phyloP scores from a whole-genome alignment of 2,113 vertebrate species.

The Oxygymnocypris stewartii region DNA sequence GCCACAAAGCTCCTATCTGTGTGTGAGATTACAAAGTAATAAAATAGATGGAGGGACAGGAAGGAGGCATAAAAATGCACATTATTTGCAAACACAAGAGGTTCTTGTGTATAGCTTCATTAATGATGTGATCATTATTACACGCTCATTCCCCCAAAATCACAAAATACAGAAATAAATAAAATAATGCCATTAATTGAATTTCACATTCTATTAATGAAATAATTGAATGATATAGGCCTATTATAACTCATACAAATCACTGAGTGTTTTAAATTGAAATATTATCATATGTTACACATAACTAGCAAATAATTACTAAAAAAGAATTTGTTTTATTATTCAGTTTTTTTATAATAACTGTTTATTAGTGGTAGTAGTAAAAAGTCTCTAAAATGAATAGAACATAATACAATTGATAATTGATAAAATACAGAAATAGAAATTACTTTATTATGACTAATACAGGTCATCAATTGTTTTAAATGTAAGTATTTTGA shows the following conservation, averaged over 20 bases:
- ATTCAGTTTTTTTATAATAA: not conserved
- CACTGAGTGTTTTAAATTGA: not conserved
- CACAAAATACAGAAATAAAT: not conserved
- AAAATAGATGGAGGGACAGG: constrained; percentile 72
- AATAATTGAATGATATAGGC: not conserved
- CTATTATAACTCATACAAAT: not conserved
- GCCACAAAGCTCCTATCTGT: constrained; percentile 71
- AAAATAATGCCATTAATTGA: not conserved
- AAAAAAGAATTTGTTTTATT: not conserved
- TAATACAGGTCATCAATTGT: not conserved
- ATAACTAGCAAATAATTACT: not conserved
- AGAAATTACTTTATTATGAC: not conserved
- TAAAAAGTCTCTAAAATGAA: not conserved
- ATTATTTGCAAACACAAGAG: constrained; percentile 66
- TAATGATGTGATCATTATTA: not conserved
- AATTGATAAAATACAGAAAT: not conserved
- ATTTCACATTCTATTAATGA: not conserved
- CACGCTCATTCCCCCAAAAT: not conserved
- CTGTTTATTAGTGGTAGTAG: not conserved
- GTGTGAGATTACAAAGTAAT: constrained; percentile 75
- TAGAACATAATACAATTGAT: no score
- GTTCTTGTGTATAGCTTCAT: constrained; percentile 42
- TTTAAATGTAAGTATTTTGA: not conserved
- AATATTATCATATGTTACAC: not conserved
- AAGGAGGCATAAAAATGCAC: constrained; percentile 57